Percentiles rank a stretch among this genome's conserved stretches.
Evolutionary conservation across 2,113 vertebrate species (phyloP).

Genomic region (Mastomys coucha): DNA sequence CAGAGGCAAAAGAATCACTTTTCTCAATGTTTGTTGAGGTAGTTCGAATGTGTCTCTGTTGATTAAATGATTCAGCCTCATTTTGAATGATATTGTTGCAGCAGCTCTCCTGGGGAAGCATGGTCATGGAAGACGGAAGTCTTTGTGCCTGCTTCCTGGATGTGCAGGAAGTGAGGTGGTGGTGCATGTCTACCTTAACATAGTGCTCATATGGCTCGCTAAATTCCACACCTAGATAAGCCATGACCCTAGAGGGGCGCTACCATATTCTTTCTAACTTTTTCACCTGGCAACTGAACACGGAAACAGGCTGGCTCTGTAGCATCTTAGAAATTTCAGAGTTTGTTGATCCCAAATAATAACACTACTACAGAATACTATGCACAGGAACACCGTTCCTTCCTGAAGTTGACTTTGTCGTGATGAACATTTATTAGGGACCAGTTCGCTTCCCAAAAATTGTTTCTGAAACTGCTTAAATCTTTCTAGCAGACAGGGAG

Average conservation of each 20-base stretch:
- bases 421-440: conserved; percentile 52
- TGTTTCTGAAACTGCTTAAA: conserved; percentile 45
- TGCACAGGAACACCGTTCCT: background rate
- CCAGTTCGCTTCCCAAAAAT: conserved; percentile 39
- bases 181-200: background rate
- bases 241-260: background rate
- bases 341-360: conserved; percentile 17
- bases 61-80: conserved; percentile 4
- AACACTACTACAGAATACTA: conserved; percentile 5
- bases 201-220: background rate
- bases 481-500: background rate
- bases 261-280: background rate
- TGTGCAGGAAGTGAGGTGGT: background rate
- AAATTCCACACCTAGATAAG: background rate
- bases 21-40: background rate
- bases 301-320: background rate
- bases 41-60: conserved; percentile 16
- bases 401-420: conserved; percentile 59
- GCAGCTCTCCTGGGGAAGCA: background rate
- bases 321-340: conserved; percentile 6
- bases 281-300: background rate
- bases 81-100: conserved; percentile 41
- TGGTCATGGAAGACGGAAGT: too few species aligned
- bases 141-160: background rate
- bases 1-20: background rate